These are phyloP conservation scores for Notothenia rossii DNA, from an alignment of 2,113 vertebrate species.

Conservation along the genomic window DNA sequence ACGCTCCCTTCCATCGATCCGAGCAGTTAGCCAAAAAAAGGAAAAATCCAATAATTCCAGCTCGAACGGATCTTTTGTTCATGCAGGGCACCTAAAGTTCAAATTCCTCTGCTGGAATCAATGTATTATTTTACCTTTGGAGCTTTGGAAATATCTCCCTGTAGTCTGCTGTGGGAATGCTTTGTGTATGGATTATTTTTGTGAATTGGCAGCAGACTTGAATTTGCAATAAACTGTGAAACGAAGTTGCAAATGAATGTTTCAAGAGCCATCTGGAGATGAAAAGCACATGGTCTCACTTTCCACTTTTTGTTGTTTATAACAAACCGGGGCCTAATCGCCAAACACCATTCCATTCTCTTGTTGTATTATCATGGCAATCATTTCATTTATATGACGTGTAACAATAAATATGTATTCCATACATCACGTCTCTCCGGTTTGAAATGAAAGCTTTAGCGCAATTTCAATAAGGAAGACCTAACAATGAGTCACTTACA, in stretches of 20 bases:
- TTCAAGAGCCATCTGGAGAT: slow-evolving; percentile 33
- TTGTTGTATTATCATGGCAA: too few relatives aligned
- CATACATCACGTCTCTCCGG: too few relatives aligned
- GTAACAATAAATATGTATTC: too few relatives aligned
- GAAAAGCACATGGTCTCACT: slow-evolving; percentile 21
- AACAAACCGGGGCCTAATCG: background rate
- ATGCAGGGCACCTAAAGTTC: background rate
- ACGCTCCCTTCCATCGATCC: too few relatives aligned
- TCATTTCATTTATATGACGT: too few relatives aligned
- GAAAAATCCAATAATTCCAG: too few relatives aligned
- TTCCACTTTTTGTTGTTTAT: slow-evolving; percentile 37
- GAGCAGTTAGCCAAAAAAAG: too few relatives aligned
- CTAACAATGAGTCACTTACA: too few relatives aligned
- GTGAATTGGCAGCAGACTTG: background rate
- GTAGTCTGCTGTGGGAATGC: background rate
- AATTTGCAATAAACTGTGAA: background rate
- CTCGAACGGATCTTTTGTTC: too few relatives aligned
- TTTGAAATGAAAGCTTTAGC: too few relatives aligned
- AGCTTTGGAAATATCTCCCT: background rate
- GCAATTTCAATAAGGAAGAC: too few relatives aligned
- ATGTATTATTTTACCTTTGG: background rate
- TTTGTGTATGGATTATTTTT: background rate
- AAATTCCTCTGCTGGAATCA: background rate
- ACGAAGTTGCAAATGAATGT: background rate
- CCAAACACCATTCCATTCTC: too few relatives aligned